Conservation (phyloP, 2,113 vertebrate genomes). For the Setophaga coronata region DNA sequence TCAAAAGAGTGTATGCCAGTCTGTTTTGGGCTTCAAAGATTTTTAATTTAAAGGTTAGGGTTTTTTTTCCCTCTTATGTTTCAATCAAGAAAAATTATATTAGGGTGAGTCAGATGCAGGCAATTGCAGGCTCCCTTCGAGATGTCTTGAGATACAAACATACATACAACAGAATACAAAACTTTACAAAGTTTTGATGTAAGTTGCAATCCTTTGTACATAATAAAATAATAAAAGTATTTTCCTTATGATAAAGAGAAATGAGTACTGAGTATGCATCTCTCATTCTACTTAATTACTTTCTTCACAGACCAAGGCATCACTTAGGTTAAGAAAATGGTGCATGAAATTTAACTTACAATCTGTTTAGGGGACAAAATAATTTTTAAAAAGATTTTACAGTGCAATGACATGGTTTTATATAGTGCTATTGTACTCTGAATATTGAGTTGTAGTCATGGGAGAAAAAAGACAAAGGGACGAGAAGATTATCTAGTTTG, state of each 20-base stretch:
- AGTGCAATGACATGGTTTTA: background rate
- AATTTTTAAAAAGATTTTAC: background rate
- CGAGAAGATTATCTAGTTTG: background rate
- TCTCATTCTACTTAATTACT: background rate
- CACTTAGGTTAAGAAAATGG: background rate
- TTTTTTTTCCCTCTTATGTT: background rate
- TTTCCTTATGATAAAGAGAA: background rate
- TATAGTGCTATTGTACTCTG: background rate
- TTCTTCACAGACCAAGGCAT: background rate
- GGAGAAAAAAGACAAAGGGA: background rate
- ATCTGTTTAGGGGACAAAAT: background rate
- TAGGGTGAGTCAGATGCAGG: background rate
- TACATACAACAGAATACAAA: background rate
- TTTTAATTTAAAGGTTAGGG: background rate
- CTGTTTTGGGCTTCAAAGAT: background rate
- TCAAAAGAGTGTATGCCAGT: background rate
- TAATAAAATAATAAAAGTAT: background rate
- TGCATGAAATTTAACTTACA: background rate
- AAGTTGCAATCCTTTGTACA: background rate
- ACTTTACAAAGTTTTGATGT: background rate
- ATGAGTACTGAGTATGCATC: background rate
- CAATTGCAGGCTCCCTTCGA: background rate
- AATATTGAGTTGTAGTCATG: background rate
- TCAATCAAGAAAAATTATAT: background rate
- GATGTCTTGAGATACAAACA: background rate